Base-by-base conservation (phyloP, 2,113 vertebrate genomes). In the Dicerorhinus sumatrensis region DNA sequence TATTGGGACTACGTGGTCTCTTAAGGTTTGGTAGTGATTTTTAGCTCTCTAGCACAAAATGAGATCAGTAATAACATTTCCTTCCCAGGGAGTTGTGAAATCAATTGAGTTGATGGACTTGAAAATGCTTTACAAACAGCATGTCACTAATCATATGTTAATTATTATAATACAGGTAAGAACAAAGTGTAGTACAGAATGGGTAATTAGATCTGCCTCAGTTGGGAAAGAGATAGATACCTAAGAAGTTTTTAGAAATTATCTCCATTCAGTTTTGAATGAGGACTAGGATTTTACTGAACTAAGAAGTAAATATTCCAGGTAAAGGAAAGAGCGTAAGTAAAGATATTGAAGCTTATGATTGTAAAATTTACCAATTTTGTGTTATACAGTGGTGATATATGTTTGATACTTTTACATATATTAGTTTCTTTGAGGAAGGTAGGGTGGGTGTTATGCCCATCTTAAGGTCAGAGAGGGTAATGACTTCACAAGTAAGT, bases 271-370 rank as follows among this genome's bases (percentile, higher is more conserved):
- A 11, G 46, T 84, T 96, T 84, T 83, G 27, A 83, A 65, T 58
- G 58, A 92, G 9, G 8, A 91, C 63, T 94, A 91, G 27, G 14
- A 85, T 94, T 95, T 91, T 77, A 54, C 31, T 69, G 33, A 84
- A 67, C 39, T 62, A 67, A 58, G 29, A 67, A 95, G 21, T 48
- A 93, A 75, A 95, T 91, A 88, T 73, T 46, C 8, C 42, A 60
- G 31, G 12, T 69, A 79, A 93, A 58, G 54, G n/a, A 77, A 79
- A 91, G 56, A 91, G 6, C 5, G 1, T 69, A 63, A 33, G 9
- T 89, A 54, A 79, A 77, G 8, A 60, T 42, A 79, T 23, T 46
- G 29, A 79, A 51, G 56, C 23, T 80, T 84, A 51, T 27, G 18
- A 54, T 39, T 60, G 8, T 13, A 60, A 82, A 94, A 33, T 33